Conservation (phyloP, 2,888 invertebrate species). For the Eilema sororculum region DNA sequence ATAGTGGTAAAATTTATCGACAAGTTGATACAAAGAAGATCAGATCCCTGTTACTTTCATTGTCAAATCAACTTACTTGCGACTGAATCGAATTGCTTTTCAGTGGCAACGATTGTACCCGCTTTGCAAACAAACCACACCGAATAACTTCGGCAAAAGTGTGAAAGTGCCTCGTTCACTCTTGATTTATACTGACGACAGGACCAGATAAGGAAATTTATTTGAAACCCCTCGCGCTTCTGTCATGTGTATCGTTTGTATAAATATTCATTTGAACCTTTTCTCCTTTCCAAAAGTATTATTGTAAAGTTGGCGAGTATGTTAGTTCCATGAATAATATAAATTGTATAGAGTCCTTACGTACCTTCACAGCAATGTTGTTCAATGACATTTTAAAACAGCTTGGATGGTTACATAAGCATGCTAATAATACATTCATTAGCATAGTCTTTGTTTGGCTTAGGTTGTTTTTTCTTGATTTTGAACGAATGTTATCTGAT, state of each 20-base stretch:
- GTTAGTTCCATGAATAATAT: neutral
- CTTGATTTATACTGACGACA: slow-evolving; percentile 71
- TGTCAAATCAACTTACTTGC: slow-evolving; percentile 64
- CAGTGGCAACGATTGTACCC: slow-evolving; percentile 61
- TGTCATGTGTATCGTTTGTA: slow-evolving; percentile 54
- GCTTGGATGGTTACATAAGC: neutral
- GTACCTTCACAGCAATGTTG: neutral
- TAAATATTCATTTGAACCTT: slow-evolving; percentile 53
- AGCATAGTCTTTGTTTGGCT: neutral
- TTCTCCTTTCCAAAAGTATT: slow-evolving; percentile 30
- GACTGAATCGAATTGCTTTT: slow-evolving; percentile 70
- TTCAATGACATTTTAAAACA: neutral
- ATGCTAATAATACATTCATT: neutral
- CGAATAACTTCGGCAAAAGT: slow-evolving; percentile 62
- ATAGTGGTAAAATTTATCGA: slow-evolving; percentile 47
- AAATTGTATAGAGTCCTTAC: neutral
- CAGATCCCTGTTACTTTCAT: slow-evolving; percentile 61
- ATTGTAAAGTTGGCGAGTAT: neutral
- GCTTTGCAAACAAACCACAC: slow-evolving; percentile 69
- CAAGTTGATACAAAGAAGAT: slow-evolving; percentile 47
- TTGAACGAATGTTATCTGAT: neutral
- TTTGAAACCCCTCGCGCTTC: slow-evolving; percentile 58
- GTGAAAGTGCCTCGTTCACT: slow-evolving; percentile 64
- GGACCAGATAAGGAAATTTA: slow-evolving; percentile 69
- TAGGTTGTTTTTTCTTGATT: neutral